Evolutionary conservation across 2,797 vertebrate species (phyloP), one percentile per base, ranked within the genome.

Genomic region (Xiphophorus birchmanni): DNA sequence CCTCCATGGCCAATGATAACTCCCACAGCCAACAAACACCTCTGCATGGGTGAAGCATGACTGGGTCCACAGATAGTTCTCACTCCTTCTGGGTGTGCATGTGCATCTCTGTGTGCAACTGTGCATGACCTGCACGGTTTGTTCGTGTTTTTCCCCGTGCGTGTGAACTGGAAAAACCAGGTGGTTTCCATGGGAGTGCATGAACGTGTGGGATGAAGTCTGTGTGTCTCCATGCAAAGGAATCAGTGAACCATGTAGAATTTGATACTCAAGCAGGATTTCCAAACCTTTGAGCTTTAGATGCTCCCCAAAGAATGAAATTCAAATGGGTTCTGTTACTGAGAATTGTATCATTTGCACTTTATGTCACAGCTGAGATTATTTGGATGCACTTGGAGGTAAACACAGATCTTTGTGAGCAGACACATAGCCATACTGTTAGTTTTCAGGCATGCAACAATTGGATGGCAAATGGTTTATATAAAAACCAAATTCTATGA

Each of bases 1-100:
- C 91, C 85, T 89, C 83, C 89, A 69, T 90, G 87, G 90, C 89
- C 93, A 93, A 83, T 87, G 91, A 93, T 91, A 91, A 93, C 88
- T 92, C 90, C 86, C 80, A 80, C 89, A 81, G 90, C 88, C 89
- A 94, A 85, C 89, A 91, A 89, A 92, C 89, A 93, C 90, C 93
- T 91, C 91, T 89, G 87, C 89, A 86, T 89, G 89, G 84, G 87
- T 91, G 86, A 89, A 88, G 91, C 91, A 91, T 85, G 88, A 84
- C 88, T 91, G 89, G 84, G 82, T 77, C 81, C 75, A 40, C 76
- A 83, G 85, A 90, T 91, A 91, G 79, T 60, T 42, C 71, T 74
- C 77, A 48, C 73, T 67, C 82, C 78, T 78, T 60, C 18, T 79
- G 77, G 80, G 72, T 44, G 69, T n/a, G 77, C 65, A 11, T 76